A percentile compares a stretch with the other conserved stretches of the same genome.
phyloP scores from a whole-genome alignment of 2,797 vertebrate species.

The Cygnus olor region DNA sequence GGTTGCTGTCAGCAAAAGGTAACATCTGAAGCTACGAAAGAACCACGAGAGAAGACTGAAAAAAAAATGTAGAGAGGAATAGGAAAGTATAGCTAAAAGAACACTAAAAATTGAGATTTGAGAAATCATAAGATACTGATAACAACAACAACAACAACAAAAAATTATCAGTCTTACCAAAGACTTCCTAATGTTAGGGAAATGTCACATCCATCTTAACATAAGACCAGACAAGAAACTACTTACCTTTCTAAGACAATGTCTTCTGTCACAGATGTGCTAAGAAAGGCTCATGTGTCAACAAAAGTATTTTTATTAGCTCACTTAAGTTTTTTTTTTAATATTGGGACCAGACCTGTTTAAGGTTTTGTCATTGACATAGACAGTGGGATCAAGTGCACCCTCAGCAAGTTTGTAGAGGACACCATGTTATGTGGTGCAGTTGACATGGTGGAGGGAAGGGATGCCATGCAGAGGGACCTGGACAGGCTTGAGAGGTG shows the following conservation, averaged over 20 bases:
- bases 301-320: neutral
- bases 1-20: neutral
- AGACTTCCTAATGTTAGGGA: neutral
- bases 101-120: neutral
- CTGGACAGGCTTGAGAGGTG: too few relatives aligned
- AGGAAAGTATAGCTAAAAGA: neutral
- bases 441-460: too few relatives aligned
- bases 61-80: neutral
- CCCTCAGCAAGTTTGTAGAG: too few relatives aligned
- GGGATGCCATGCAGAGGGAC: too few relatives aligned
- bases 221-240: neutral
- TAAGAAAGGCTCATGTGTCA: neutral
- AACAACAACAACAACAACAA: neutral
- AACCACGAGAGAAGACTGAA: accelerated
- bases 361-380: too few relatives aligned
- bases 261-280: neutral
- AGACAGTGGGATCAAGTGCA: too few relatives aligned
- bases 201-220: neutral
- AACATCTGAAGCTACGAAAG: neutral
- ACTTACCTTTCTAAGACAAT: neutral
- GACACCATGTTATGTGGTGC: too few relatives aligned
- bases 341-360: too few relatives aligned
- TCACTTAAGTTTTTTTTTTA: neutral
- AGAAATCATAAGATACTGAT: neutral
- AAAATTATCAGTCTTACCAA: neutral